Base-by-base conservation (phyloP, 1,140 invertebrate genomes). In the Homalodisca vitripennis region DNA sequence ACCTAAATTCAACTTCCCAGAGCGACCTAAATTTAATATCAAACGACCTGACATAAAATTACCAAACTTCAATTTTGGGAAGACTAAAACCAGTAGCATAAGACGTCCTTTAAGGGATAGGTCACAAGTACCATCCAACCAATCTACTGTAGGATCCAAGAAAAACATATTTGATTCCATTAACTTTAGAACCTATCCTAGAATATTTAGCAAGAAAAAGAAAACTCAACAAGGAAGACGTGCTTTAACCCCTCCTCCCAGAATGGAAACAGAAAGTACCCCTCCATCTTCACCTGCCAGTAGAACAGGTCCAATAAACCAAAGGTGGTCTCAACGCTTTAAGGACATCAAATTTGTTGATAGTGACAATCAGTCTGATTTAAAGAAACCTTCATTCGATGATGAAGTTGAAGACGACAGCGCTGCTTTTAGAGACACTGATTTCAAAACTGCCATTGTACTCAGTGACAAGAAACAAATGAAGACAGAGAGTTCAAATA, bases 111-210 rank as follows among this genome's bases (percentile, higher is more conserved):
- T 75, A 41, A 67, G 72, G 60, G 73, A 76, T 41, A 34, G 60
- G 24, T 34, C 53, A 29, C 68, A 69, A 64, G 27, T 51, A 17
- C 67, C 53, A 24, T 69, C 68, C 24, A 41, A 57, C 34, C 41
- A 57, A 47, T 60, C 53, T 17, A 63, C 68, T 20, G 34, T 68
- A 24, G 73, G 71, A 26, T 73, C 72, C 1, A 72, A 72, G 29
- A 84, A 80, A 76, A 82, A 82, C 79, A 84, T 79, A 76, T 89
- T 84, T 48, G 84, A 87, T 79, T 85, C 78, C 76, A 88, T 84
- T 34, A 84, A 87, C 76, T 89, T 89, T 69, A 85, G 85, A 71
- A 92, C 90, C 0, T 91, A 89, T 78, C 91, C 91, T 0, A 83
- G 89, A 66, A 81, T 92, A 32, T 91, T 93, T 74, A 84, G 85